phyloP scores from a whole-genome alignment of 2,113 vertebrate genomes.

The Grus americana region DNA sequence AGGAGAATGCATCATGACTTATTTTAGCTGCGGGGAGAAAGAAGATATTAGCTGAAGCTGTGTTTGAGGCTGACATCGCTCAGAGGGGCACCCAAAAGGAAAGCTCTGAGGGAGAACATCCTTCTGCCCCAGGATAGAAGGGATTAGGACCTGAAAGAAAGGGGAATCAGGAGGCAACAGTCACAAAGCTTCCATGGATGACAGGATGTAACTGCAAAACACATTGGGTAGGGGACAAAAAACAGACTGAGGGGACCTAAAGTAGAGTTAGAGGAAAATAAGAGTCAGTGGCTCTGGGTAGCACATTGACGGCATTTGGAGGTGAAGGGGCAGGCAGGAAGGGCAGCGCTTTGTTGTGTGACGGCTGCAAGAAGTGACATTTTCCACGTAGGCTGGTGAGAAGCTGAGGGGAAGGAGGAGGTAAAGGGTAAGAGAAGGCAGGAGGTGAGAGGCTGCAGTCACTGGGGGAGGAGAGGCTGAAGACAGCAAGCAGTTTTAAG shows the following conservation, averaged over 20 bases:
- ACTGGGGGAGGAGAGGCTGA: neutral
- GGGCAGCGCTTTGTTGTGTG: rapidly evolving
- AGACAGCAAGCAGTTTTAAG: neutral
- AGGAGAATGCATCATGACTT: neutral
- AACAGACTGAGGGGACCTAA: neutral
- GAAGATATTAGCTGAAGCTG: neutral
- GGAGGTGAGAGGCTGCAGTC: neutral
- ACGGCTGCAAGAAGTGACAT: neutral
- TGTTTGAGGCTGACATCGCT: neutral
- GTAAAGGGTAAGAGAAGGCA: neutral
- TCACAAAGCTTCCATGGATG: neutral
- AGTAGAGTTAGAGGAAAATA: neutral
- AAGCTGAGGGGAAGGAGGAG: neutral
- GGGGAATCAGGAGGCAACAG: neutral
- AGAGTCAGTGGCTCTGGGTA: neutral
- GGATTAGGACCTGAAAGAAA: neutral
- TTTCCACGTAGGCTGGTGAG: neutral
- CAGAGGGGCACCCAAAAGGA: neutral
- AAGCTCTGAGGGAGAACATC: neutral
- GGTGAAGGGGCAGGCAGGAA: neutral
- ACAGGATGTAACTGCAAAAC: neutral
- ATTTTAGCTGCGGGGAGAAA: neutral
- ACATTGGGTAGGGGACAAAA: neutral
- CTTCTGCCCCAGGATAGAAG: neutral
- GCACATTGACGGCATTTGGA: neutral